Evolutionary conservation across 2,888 invertebrate species (phyloP), one percentile per base, ranked within the genome.

Genomic region (Saturnia japonica): DNA sequence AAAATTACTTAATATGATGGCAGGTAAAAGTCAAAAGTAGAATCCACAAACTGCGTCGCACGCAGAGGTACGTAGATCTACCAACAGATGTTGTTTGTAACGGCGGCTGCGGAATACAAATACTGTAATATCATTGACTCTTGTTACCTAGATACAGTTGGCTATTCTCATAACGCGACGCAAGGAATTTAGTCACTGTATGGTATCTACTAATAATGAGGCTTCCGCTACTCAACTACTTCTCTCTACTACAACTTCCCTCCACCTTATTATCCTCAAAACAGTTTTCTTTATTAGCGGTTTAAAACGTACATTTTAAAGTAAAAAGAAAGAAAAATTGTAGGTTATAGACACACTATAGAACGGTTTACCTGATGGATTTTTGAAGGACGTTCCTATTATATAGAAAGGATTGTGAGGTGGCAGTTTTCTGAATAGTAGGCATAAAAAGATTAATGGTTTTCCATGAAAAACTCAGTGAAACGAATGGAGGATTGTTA

Each of bases 371-470:
- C 25, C 25, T 57, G 28, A 57, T 25, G 14, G 28, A 60, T 25
- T 60, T 60, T 28, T 60, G 28, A 28, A 28, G 28, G 14, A 60
- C 28, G 28, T 28, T 4, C 14, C 25, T 0, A 28, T 60, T 25
- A 28, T 28, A 25, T 14, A 60, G 28, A 57, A 25, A 14, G 14
- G 28, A 14, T 28, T 60, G 11, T 60, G 57, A 60, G 25, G 28
- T 60, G 57, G 14, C 57, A 60, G 25, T 60, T 14, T 14, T 60
- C 14, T 60, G 57, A 60, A 60, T 16, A 60, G 47, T 34, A 42
- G 16, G 19, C 25, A 43, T 67, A 14, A 43, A 67, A 68, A 68
- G 68, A 51, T 68, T 68, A 68, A 68, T 68, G 47, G 47, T 28
- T 47, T 47, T n/a, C 47, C 47, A 68, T 19, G 28, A 14, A 60